Evolutionary conservation across 2,113 vertebrate genomes (phyloP).

Genomic region (Corythornis vintsioides): DNA sequence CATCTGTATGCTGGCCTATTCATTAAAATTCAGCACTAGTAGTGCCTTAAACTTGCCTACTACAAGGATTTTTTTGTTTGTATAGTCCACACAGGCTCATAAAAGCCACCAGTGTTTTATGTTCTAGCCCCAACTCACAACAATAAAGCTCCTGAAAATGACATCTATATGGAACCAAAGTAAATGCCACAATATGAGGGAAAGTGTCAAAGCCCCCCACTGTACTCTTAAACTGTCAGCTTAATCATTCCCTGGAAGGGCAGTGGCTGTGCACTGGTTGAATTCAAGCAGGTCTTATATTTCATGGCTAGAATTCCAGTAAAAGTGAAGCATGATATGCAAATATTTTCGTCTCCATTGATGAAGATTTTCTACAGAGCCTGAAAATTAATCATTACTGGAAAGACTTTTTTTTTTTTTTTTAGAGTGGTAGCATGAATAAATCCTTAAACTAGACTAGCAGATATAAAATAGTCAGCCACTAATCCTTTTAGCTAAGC

Average conservation of each 20-base stretch:
- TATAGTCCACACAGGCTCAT: conserved; percentile 10
- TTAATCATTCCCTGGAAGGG: conserved; percentile 34
- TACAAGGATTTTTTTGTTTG: conserved; percentile 52
- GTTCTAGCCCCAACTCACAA: neutral
- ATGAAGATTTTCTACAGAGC: neutral
- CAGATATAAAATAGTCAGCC: neutral
- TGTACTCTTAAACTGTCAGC: conserved; percentile 32
- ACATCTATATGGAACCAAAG: neutral
- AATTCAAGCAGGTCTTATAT: neutral
- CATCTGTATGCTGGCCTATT: neutral
- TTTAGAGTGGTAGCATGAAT: neutral
- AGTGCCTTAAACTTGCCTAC: conserved; percentile 19
- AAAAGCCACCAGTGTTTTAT: neutral
- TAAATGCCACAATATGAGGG: conserved; percentile 24
- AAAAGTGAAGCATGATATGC: neutral
- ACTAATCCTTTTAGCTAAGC: neutral
- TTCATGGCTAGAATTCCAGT: conserved; percentile 29
- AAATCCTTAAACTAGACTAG: neutral
- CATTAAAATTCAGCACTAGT: conserved; percentile 15
- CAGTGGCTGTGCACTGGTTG: conserved; percentile 4
- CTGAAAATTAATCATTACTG: neutral
- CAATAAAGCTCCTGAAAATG: conserved; percentile 34
- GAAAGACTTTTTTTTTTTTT: neutral
- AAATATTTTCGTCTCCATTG: neutral
- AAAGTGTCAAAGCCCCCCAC: neutral